Evolutionary conservation across 2,113 vertebrate species (phyloP).

Genomic region (Dipodomys merriami): DNA sequence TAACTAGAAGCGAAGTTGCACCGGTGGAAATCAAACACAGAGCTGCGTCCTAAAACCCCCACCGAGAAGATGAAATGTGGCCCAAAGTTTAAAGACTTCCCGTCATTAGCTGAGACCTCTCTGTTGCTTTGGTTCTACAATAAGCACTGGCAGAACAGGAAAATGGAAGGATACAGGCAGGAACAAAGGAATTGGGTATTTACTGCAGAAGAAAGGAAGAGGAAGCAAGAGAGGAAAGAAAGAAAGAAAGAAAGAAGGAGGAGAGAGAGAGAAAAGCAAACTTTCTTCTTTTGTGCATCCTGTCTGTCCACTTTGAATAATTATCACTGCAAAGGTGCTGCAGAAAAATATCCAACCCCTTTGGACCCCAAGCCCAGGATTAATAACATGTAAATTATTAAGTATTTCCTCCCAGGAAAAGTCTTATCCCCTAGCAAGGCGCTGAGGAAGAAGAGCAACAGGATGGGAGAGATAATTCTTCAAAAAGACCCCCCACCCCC

Average conservation of each 20-base stretch:
- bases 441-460: constrained; percentile 41
- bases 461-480: neutral
- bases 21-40: constrained; percentile 96
- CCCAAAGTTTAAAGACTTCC: constrained; percentile 99
- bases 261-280: constrained; percentile 76
- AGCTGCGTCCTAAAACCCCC: constrained; percentile 94
- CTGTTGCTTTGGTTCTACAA: constrained; percentile 93
- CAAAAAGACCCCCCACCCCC: no score
- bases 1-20: constrained; percentile 94
- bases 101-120: constrained; percentile 98
- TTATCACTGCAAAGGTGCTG: constrained; percentile 85
- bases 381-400: constrained; percentile 76
- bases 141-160: constrained; percentile 90
- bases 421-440: constrained; percentile 55
- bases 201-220: constrained; percentile 83
- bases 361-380: constrained; percentile 45
- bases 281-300: constrained; percentile 82
- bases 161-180: constrained; percentile 89
- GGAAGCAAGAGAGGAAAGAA: no score
- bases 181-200: constrained; percentile 92
- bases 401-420: constrained; percentile 74
- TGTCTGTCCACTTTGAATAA: constrained; percentile 91
- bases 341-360: constrained; percentile 78
- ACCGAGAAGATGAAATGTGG: constrained; percentile 97
- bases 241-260: constrained; percentile 70